Evolutionary conservation across 2,888 invertebrate species (phyloP), one percentile per base, ranked within the genome.

Genomic region (Cynaeus angustus): DNA sequence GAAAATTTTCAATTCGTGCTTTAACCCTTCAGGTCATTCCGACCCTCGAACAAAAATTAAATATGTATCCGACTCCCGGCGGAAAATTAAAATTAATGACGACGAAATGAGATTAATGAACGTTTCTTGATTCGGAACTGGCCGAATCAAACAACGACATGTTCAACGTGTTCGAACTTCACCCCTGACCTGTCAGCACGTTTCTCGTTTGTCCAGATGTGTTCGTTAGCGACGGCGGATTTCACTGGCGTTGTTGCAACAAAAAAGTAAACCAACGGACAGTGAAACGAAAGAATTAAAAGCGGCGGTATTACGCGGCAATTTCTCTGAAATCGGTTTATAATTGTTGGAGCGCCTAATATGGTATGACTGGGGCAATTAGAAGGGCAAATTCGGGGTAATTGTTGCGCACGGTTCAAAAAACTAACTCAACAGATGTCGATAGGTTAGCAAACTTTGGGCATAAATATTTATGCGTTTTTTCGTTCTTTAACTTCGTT

Each of bases 171-270:
- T 30, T 13, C 26, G 33, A 28, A 33, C 33, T 33, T 33, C n/a
- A 33, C 7, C 33, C 37, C 13, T 38, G 37, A 58, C 45, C 45
- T 62, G 62, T 62, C 62, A 38, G 50, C 59, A 46, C 59, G 59
- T 59, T 59, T 59, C 45, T 21, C 4, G 21, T 21, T 45, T 13
- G 12, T 3, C 12, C 45, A 45, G 45, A 21, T 21, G 21, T 21
- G 21, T 21, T 21, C 21, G 1, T 21, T 21, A 3, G 4, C 21
- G 21, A 3, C 21, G 21, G 21, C 21, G 21, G 21, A 21, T 4
- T 1, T 21, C 21, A 21, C 4, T 10, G 26, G 48, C 28, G 48
- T n/a, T n/a, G 48, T 6, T n/a, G 26, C 48, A 9, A 50, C 48
- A 50, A 50, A 50, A 50, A 50, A 50, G 10, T 50, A 46, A 41